phyloP scores from a whole-genome alignment of 1,140 invertebrate genomes.

The Chrysoperla carnea region DNA sequence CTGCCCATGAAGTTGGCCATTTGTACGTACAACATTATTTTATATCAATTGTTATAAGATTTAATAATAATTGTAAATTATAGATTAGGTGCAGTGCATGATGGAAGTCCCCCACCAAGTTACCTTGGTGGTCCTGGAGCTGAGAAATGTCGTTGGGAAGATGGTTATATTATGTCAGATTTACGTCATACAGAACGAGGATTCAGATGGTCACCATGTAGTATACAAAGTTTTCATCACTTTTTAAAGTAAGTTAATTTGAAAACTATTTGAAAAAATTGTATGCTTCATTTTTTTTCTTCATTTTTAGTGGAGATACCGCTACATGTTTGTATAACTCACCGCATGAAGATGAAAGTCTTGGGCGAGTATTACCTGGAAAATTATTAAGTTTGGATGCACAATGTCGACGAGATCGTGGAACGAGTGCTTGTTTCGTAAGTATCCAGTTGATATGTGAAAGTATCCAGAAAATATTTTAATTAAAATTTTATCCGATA shows the following conservation, averaged over 20 bases:
- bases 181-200: constrained; percentile 85
- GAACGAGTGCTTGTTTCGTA: constrained; percentile 79
- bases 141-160: constrained; percentile 87
- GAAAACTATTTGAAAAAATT: constrained; percentile 1
- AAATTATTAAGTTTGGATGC: constrained; percentile 78
- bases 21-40: constrained; percentile 57
- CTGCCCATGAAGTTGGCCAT: constrained; percentile 91
- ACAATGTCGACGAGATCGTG: constrained; percentile 82
- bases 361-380: constrained; percentile 76
- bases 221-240: constrained; percentile 87
- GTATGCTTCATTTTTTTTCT: constrained; percentile 1
- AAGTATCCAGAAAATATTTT: background rate
- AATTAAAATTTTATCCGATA: too few species aligned
- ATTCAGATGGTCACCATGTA: constrained; percentile 87
- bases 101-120: constrained; percentile 83
- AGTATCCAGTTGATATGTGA: constrained; percentile 19
- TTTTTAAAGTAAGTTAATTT: constrained; percentile 66
- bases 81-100: constrained; percentile 84
- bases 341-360: constrained; percentile 79
- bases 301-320: constrained; percentile 67
- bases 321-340: constrained; percentile 87
- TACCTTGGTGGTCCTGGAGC: constrained; percentile 90
- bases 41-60: constrained; percentile 1
- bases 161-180: constrained; percentile 93
- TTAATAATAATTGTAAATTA: constrained; percentile 1